Evolutionary conservation across 2,888 invertebrate species (phyloP).

Genomic region (Drosophila recens): DNA sequence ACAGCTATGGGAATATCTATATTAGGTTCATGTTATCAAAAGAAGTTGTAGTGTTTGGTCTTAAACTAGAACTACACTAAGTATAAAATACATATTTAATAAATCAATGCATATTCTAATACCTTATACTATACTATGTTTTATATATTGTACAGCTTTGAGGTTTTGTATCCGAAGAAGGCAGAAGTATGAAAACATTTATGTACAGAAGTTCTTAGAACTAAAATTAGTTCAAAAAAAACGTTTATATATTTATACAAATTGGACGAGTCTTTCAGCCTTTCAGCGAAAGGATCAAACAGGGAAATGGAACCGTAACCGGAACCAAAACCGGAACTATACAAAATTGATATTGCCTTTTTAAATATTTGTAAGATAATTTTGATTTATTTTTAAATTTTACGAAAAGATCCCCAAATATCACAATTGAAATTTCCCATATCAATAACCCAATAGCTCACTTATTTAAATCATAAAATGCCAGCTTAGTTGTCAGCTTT

Average conservation of each 20-base stretch:
- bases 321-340: no score
- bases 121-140: background rate
- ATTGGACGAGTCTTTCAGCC: no score
- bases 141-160: background rate
- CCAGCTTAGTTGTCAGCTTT: background rate
- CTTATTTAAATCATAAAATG: no score
- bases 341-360: no score
- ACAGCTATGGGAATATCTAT: slow-evolving; percentile 29
- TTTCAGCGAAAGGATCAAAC: no score
- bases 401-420: background rate
- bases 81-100: slow-evolving; percentile 9
- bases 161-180: background rate
- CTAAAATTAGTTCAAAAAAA: no score
- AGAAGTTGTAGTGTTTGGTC: slow-evolving; percentile 22
- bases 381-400: background rate
- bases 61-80: slow-evolving; percentile 13
- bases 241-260: no score
- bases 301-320: no score
- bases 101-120: background rate
- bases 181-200: background rate
- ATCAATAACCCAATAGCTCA: background rate
- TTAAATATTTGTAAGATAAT: background rate
- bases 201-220: background rate
- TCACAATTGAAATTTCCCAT: background rate
- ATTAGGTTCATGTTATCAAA: slow-evolving; percentile 19